Evolutionary conservation across 2,888 invertebrate species (phyloP).

Genomic region (Lagria hirta): DNA sequence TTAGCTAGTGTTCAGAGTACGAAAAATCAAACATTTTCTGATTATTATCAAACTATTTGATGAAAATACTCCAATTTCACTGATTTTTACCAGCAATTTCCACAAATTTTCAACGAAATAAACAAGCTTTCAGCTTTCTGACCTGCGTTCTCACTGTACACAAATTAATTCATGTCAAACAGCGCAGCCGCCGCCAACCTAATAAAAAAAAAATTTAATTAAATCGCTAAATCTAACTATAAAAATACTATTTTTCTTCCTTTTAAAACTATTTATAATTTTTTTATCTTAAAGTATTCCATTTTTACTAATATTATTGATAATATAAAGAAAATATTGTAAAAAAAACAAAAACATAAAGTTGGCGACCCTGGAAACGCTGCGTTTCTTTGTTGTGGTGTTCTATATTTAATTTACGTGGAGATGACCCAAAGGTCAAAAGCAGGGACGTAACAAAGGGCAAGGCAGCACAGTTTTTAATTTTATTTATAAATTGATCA

Average conservation of each 20-base stretch:
- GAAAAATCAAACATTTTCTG: constrained; percentile 43
- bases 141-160: constrained; percentile 13
- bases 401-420: constrained; percentile 7
- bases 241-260: no score
- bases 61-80: constrained; percentile 3
- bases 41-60: constrained; percentile 25
- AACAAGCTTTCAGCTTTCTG: constrained; percentile 3
- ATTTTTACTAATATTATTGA: no score
- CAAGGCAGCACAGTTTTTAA: no score
- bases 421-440: constrained; percentile 16
- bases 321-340: no score
- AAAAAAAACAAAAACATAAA: no score
- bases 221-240: no score
- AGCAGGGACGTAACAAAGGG: constrained; percentile 16
- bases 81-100: constrained; percentile 1
- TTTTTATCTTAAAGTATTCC: no score
- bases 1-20: constrained; percentile 49
- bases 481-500: no score
- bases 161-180: constrained; percentile 18
- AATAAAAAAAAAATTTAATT: no score
- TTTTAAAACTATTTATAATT: no score
- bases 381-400: constrained; percentile 15
- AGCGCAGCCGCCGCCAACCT: constrained; percentile 10
- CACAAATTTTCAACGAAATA: constrained; percentile 1
- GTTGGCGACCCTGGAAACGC: constrained; percentile 15